Conservation (phyloP, 2,888 invertebrate genomes). For the Mystacides longicornis region DNA sequence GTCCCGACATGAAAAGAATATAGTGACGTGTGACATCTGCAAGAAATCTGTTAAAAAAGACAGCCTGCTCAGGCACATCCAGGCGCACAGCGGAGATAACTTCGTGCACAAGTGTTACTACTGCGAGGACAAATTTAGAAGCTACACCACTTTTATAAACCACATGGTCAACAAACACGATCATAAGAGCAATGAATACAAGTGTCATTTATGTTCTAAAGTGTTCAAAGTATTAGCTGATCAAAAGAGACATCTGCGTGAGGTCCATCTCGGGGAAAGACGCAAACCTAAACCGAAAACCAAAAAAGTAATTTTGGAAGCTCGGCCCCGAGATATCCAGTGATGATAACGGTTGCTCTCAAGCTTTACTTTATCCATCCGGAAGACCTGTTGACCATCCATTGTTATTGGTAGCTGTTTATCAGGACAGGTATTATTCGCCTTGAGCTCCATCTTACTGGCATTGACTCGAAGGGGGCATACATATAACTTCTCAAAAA, state of each 20-base stretch:
- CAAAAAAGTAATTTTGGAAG: conserved; percentile 38
- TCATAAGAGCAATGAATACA: not conserved
- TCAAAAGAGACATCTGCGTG: not conserved
- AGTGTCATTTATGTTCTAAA: not conserved
- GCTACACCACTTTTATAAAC: not conserved
- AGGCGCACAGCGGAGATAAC: not conserved
- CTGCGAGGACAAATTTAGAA: not conserved
- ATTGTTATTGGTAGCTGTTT: too few relatives aligned
- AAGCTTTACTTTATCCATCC: too few relatives aligned
- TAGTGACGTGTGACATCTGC: not conserved
- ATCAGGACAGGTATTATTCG: too few relatives aligned
- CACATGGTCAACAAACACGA: not conserved
- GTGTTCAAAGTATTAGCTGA: not conserved
- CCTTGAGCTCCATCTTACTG: too few relatives aligned
- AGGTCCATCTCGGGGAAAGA: not conserved
- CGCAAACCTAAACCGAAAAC: not conserved
- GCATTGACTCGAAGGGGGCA: too few relatives aligned
- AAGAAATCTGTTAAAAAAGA: not conserved
- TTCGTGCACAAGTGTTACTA: not conserved
- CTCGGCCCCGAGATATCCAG: too few relatives aligned
- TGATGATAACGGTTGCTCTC: too few relatives aligned
- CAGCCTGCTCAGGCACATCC: not conserved
- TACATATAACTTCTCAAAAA: too few relatives aligned
- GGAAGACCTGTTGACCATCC: too few relatives aligned
- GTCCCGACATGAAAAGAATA: not conserved